These are phyloP conservation scores for Cygnus buccinator DNA, from an alignment of 2,113 vertebrate species.

Conservation along the genomic window DNA sequence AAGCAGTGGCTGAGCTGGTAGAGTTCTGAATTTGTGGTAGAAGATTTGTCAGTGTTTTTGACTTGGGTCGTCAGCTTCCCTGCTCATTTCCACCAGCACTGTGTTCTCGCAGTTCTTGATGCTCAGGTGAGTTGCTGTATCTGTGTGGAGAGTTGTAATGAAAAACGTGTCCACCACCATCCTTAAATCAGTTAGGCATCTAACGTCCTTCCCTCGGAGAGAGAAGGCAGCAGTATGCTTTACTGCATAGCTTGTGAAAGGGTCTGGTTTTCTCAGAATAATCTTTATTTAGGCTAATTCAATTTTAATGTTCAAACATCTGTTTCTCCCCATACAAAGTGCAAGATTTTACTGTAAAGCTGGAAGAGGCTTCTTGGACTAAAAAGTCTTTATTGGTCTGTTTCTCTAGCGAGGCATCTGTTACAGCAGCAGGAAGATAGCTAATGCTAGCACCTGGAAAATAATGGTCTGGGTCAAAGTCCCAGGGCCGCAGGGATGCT, in stretches of 20 bases:
- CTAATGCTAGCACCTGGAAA: neutral
- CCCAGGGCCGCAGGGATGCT: neutral
- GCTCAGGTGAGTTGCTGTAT: neutral
- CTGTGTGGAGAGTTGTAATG: neutral
- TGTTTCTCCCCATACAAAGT: neutral
- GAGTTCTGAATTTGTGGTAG: neutral
- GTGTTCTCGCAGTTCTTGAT: neutral
- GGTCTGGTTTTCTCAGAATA: neutral
- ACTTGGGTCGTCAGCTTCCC: neutral
- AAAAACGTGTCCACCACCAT: neutral
- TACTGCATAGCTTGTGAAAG: neutral
- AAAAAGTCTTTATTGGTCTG: neutral
- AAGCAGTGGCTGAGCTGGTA: neutral
- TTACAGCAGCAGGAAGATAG: neutral
- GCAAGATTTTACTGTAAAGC: neutral
- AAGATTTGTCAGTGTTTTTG: neutral
- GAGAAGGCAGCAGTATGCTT: neutral
- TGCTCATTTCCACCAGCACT: neutral
- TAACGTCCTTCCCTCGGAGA: neutral
- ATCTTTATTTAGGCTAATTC: neutral
- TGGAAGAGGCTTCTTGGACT: neutral
- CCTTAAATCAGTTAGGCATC: neutral
- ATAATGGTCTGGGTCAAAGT: neutral
- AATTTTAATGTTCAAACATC: neutral
- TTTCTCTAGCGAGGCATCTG: neutral